Base-by-base conservation (phyloP, 2,797 vertebrate species). In the Phyllotis vaccarum region DNA sequence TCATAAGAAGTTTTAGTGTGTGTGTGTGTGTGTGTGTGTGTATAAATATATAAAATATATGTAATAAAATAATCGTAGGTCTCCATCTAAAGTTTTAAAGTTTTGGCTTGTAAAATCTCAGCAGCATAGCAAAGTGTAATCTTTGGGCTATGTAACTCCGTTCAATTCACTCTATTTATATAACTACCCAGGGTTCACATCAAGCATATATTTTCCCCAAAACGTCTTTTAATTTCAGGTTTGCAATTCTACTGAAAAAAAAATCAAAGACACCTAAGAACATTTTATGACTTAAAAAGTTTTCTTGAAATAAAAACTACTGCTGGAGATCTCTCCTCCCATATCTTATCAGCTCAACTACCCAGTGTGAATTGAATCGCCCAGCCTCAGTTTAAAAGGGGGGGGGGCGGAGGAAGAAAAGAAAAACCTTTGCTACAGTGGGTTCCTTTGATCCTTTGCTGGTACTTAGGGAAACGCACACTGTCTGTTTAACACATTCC, bases 241-340 rank as follows among this genome's bases (percentile, higher is more conserved):
- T 98, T 98, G 89, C 96, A 98, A 97, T 98, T 98, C 97, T 98
- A 98, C 87, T 97, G 93, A 97, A 92, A 96, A 95, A 96, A 96
- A 97, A 98, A 98, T 98, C 98, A 98, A 98, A 98, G 98, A 94
- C 91, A 96, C 1, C 0, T 96, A 96, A 98, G 97, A 98, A 97
- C 96, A 96, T 97, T 96, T 97, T 98, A 91, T 96, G 86, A 98
- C 96, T 98, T 97, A 60, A 96, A 97, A 97, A 97, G 40, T 97
- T 98, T 98, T 97, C 97, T 98, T 98, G 96, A 97, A 98, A 95
- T 98, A 97, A 98, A 98, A 98, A 98, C 97, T 97, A 90, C 94
- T 89, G 96, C 70, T 97, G 96, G 96, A 98, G 91, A 79, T 97
- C 95, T 98, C 92, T 97, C 72, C 98, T 98, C 92, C 96, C 91